Evolutionary conservation across 2,888 invertebrate species (phyloP).

Genomic region (Tetragnatha montana): DNA sequence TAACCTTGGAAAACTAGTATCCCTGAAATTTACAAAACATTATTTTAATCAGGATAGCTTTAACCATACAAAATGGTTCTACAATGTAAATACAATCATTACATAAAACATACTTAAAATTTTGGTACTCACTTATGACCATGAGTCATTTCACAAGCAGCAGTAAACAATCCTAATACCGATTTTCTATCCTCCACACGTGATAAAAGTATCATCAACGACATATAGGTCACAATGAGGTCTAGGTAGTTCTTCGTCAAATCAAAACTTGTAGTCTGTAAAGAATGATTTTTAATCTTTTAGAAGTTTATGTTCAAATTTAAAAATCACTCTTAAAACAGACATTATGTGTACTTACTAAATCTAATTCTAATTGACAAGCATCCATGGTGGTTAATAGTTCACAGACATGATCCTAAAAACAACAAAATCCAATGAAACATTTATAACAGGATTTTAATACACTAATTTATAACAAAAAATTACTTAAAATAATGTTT

Average conservation of each 20-base stretch:
- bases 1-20: slow-evolving; percentile 93
- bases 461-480: too few relatives aligned
- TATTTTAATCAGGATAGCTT: neutral
- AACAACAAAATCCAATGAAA: slow-evolving; percentile 26
- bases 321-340: neutral
- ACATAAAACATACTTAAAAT: neutral
- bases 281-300: slow-evolving; percentile 60
- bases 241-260: slow-evolving; percentile 96
- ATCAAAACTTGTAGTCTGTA: slow-evolving; percentile 91
- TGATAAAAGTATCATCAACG: slow-evolving; percentile 97
- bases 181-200: slow-evolving; percentile 98
- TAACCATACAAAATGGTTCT: slow-evolving; percentile 40
- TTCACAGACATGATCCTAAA: slow-evolving; percentile 79
- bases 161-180: slow-evolving; percentile 96
- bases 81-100: neutral
- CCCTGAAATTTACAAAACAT: slow-evolving; percentile 78
- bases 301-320: neutral
- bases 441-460: too few relatives aligned
- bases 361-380: slow-evolving; percentile 94
- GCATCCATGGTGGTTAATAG: slow-evolving; percentile 93
- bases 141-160: slow-evolving; percentile 96
- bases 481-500: too few relatives aligned
- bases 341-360: slow-evolving; percentile 79
- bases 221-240: slow-evolving; percentile 93
- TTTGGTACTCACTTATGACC: slow-evolving; percentile 80